Base-by-base conservation (phyloP, 2,888 invertebrate genomes). In the Taphrorychus bicolor region DNA sequence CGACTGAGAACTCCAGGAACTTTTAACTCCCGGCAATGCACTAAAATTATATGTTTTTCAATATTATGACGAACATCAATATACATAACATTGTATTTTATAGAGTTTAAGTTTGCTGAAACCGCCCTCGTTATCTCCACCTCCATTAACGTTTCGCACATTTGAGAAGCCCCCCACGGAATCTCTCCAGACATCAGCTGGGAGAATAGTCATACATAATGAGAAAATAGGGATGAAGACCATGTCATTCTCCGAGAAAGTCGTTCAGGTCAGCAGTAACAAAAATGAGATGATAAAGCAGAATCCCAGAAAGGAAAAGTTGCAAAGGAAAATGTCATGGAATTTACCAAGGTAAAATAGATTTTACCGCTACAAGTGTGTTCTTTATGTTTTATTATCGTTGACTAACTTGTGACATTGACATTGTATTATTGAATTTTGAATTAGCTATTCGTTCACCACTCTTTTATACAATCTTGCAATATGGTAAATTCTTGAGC, bases 241-340 rank as follows among this genome's bases (percentile, higher is more conserved):
- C 2, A 81, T 82, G 71, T 79, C 82, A 1, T 82, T 80, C 73
- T 81, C 82, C 1, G 83, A 83, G 73, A 83, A 83, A 74, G 76
- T 80, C 16, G 62, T 69, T 7, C 71, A 70, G 19, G 61, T 71
- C 5, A 70, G 66, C n/a, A 70, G 64, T 19, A 70, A 69, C 54
- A 70, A 69, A 24, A 77, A 66, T 45, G 73, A 69, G 70, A 74
- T 62, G 69, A 60, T 70, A 3, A 75, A 73, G 64, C 74, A 75
- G 49, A 72, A 73, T 53, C 73, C 76, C 23, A 77, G 79, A 19
- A 77, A 76, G 45, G 76, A 74, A n/a, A 87, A 87, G 74, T 86
- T 89, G 19, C 89, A 89, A 73, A 83, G 91, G 74, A 89, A 89
- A 17, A 90, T 90, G 76, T 92, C 93, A 70, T 91, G 91, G 90